Evolutionary conservation across 1,140 invertebrate genomes (phyloP).

Genomic region (Drosophila sulfurigaster): DNA sequence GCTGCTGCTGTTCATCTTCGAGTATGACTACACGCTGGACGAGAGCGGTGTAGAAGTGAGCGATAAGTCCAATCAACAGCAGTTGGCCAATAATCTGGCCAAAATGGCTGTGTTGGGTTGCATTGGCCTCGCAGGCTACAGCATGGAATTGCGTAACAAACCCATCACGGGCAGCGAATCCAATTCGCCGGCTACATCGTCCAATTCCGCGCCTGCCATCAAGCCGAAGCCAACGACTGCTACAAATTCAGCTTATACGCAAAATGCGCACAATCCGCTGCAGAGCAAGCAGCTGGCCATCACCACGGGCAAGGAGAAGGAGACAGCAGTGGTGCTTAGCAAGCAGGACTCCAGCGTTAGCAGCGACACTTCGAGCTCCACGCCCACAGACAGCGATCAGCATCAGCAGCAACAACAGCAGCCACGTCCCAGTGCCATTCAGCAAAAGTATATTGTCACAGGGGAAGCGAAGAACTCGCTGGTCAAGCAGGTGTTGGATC

Average conservation of each 20-base stretch:
- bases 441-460: constrained; percentile 75
- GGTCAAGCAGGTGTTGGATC: constrained; percentile 87
- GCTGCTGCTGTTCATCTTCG: constrained; percentile 95
- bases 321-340: constrained; percentile 30
- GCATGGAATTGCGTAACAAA: constrained; percentile 67
- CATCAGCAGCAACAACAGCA: constrained; percentile 49
- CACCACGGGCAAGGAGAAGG: constrained; percentile 53
- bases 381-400: constrained; percentile 65
- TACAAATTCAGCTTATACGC: constrained; percentile 71
- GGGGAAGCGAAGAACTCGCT: constrained; percentile 75
- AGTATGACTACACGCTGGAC: constrained; percentile 98
- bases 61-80: constrained; percentile 94
- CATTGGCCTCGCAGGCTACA: constrained; percentile 91
- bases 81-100: constrained; percentile 96
- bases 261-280: constrained; percentile 82
- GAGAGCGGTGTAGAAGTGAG: constrained; percentile 96
- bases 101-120: constrained; percentile 94
- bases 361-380: constrained; percentile 61
- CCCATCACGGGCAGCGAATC: constrained; percentile 61
- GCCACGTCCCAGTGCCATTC: constrained; percentile 47
- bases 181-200: constrained; percentile 53
- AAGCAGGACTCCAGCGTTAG: constrained; percentile 67
- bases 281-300: constrained; percentile 80
- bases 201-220: constrained; percentile 58
- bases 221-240: constrained; percentile 59